Base-by-base conservation (phyloP, 1,140 invertebrate genomes). In the Macrotrachela quadricornifera region DNA sequence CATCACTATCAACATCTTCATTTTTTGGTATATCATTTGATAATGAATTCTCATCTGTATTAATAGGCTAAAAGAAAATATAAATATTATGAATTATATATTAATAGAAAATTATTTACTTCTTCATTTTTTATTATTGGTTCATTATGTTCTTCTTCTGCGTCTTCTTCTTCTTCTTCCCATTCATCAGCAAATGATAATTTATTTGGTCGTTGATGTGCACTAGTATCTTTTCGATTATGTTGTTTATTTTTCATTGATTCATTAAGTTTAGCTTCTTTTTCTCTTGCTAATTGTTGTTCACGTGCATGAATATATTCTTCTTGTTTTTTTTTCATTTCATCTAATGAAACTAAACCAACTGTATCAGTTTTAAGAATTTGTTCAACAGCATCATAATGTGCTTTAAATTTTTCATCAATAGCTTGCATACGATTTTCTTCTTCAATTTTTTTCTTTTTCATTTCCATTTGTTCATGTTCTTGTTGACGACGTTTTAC, bases 251-350 rank as follows among this genome's bases (percentile, higher is more conserved):
- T 30, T 30, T 45, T 16, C 37, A 30, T 38, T 57, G 52, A 47
- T 62, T 59, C 58, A 62, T 59, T 39, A 59, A 62, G 37, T 61
- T 78, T 59, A 82, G 78, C 59, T 81, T 80, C 62, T 86, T 83
- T 52, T 70, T 63, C 51, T 82, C 85, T 84, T 0, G 87, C 90
- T 39, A 95, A 70, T 73, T 90, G 86, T 63, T 82, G 82, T 66
- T 94, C 88, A 60, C 90, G 71, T 72, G 92, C 85, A 62, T 86
- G 81, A 0, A 95, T 81, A 55, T 92, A 86, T 62, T 86, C 83
- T 66, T 95, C 87, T 68, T 97, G 91, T 65, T 94, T 94, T 0
- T 88, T 88, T 76, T 87, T 92, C 91, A 97, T 97, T 70, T 99
- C 86, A 74, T 94, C 84, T 30, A 99, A 70, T 0, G 92, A 96